Evolutionary conservation across 2,113 vertebrate genomes (phyloP).

Genomic region (Cochlearius cochlearius): DNA sequence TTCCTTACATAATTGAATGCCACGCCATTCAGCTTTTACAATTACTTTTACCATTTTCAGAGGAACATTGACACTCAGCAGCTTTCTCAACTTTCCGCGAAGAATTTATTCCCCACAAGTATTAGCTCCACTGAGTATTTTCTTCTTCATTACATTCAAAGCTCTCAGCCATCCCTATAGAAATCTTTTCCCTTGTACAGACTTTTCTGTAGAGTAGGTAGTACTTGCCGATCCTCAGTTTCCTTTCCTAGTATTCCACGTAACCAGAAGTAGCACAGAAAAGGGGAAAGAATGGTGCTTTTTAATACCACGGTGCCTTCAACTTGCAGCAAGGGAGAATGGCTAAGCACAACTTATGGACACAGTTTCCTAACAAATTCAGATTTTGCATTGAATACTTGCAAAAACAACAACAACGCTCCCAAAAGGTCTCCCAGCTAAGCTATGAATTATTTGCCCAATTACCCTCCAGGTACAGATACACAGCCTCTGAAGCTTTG

Average conservation of each 20-base stretch:
- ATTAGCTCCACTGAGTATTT: conserved; percentile 4
- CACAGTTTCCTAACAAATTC: neutral
- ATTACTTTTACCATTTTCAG: conserved; percentile 51
- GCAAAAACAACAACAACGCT: neutral
- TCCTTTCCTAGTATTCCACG: neutral
- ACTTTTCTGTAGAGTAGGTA: neutral
- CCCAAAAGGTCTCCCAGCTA: neutral
- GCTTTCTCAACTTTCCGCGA: conserved; percentile 21
- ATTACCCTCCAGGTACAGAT: neutral
- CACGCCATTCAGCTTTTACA: conserved; percentile 22
- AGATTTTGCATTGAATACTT: neutral
- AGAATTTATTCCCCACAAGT: conserved; percentile 23
- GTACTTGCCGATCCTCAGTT: neutral
- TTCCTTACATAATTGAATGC: conserved; percentile 58
- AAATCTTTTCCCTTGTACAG: neutral
- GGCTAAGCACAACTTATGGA: neutral
- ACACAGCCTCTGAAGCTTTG: neutral
- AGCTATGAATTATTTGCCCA: accelerated
- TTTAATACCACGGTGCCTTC: neutral
- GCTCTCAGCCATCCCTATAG: neutral
- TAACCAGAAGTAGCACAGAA: neutral
- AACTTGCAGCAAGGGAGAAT: neutral
- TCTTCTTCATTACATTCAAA: conserved; percentile 22
- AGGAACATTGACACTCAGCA: conserved; percentile 5
- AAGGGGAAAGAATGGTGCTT: neutral